Conservation (phyloP, 2,888 invertebrate species). For the Dasysyrphus tricinctus region DNA sequence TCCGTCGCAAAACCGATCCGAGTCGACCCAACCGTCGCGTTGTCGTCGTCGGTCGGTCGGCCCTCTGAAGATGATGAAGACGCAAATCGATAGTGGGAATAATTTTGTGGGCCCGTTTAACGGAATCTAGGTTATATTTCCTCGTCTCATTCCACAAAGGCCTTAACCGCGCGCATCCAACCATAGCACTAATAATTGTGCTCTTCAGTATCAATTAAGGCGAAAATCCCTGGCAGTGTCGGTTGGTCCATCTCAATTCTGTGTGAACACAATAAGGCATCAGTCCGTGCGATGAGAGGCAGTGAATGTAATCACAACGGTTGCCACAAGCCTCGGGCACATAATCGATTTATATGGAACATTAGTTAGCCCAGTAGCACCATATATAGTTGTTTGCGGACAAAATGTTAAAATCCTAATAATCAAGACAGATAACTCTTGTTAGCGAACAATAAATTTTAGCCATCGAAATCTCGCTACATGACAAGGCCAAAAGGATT, state of each 20-base stretch:
- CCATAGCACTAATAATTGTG: conserved; percentile 70
- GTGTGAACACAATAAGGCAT: conserved; percentile 39
- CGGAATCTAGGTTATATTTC: conserved; percentile 49
- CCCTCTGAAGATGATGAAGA: conserved; percentile 12
- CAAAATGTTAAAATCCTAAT: conserved; percentile 37
- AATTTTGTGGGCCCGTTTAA: conserved; percentile 38
- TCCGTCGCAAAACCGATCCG: neutral
- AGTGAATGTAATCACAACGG: conserved; percentile 30
- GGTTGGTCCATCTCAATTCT: conserved; percentile 51
- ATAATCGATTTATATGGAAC: conserved; percentile 53
- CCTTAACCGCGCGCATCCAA: conserved; percentile 40
- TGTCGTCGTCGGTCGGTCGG: neutral
- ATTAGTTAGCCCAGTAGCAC: conserved; percentile 9
- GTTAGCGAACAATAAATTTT: conserved; percentile 34
- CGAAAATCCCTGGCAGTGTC: conserved; percentile 53
- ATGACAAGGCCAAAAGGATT: conserved; percentile 15
- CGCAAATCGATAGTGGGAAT: conserved; percentile 36
- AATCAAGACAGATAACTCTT: conserved; percentile 36
- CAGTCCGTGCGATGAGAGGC: neutral
- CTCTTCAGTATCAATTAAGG: conserved; percentile 68
- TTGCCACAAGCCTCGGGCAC: conserved; percentile 35
- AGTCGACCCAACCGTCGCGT: neutral
- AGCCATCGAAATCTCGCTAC: neutral
- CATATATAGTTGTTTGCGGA: neutral
- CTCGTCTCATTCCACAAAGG: neutral